These are phyloP conservation scores for Chiridota heheva DNA, from an alignment of 35 echinoderm and acorn worm species.

Conservation along the genomic window DNA sequence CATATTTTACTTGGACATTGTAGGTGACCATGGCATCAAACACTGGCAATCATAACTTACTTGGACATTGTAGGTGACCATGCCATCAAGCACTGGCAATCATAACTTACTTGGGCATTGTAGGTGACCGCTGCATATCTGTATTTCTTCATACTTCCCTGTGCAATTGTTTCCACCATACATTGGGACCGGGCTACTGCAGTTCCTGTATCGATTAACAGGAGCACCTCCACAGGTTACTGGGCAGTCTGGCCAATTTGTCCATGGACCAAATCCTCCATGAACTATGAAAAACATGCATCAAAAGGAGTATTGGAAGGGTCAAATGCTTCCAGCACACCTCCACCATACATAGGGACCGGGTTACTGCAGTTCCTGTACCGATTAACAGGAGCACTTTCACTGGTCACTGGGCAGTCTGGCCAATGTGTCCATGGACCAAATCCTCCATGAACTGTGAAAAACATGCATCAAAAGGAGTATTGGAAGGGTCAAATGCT, in stretches of 20 bases:
- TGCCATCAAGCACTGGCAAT: too few relatives aligned
- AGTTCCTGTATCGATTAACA: constrained; percentile 22
- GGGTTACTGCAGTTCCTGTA: constrained; percentile 30
- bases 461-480: too few relatives aligned
- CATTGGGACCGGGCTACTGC: constrained; percentile 33
- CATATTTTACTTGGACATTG: too few relatives aligned
- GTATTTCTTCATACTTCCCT: neutral
- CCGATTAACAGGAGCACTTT: constrained; percentile 23
- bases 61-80: too few relatives aligned
- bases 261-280: constrained; percentile 41
- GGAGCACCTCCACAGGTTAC: constrained; percentile 47
- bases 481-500: too few relatives aligned
- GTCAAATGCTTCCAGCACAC: neutral
- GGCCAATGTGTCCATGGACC: constrained; percentile 38
- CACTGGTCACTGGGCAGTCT: constrained; percentile 47
- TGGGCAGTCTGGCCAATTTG: constrained; percentile 42
- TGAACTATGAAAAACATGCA: constrained; percentile 16
- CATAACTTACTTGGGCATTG: constrained; percentile 74
- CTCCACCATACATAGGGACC: constrained; percentile 20
- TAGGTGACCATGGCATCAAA: too few relatives aligned
- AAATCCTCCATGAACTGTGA: constrained; percentile 58
- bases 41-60: too few relatives aligned
- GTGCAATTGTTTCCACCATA: constrained; percentile 42
- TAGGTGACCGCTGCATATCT: constrained; percentile 67
- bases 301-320: neutral